Evolutionary conservation across 2,113 vertebrate species (phyloP), one percentile per base, ranked within the genome.

Genomic region (Laticauda laticaudata): DNA sequence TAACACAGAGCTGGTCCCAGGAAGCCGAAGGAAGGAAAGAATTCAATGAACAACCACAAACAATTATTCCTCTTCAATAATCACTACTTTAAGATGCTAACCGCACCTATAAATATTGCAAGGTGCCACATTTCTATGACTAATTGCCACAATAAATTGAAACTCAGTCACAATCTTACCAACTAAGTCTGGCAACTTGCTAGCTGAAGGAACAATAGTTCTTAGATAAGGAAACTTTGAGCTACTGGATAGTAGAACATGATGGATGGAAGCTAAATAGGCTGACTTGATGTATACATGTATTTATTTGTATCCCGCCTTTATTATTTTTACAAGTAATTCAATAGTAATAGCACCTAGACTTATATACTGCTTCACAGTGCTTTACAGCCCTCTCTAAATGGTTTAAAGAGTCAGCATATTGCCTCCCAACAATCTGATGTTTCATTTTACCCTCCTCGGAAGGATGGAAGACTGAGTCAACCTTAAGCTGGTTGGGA

Each of bases 1-100:
- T 93, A 97, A 92, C 81, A 53, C 61, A 53, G 91, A 0, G 86
- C 55, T 92, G 95, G 93, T 95, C 95, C 94, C 90, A 0, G 12
- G 12, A 95, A 97, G 94, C 96, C 95, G 91, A 94, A 95, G 92
- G 91, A 95, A 93, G 91, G 55, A 90, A 94, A 93, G 91, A 96
- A 95, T 92, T 55, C 95, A 54, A 81, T 3, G 69, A 48, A 93
- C 96, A 92, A 89, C 92, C 92, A 95, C 95, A 95, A 97, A 96
- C 95, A 97, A 96, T 97, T 94, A 96, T 94, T 97, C 94, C 96
- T 96, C 96, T 97, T 86, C 90, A 90, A 96, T 97, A 97, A 97
- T 97, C 96, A 93, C 94, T 93, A 94, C 91, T 97, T 97, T 94
- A 57, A 95, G 95, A 97, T 94, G 94, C 96, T 95, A 96, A 95